phyloP scores from a whole-genome alignment of 2,797 vertebrate genomes.

The Neomorphus geoffroyi region DNA sequence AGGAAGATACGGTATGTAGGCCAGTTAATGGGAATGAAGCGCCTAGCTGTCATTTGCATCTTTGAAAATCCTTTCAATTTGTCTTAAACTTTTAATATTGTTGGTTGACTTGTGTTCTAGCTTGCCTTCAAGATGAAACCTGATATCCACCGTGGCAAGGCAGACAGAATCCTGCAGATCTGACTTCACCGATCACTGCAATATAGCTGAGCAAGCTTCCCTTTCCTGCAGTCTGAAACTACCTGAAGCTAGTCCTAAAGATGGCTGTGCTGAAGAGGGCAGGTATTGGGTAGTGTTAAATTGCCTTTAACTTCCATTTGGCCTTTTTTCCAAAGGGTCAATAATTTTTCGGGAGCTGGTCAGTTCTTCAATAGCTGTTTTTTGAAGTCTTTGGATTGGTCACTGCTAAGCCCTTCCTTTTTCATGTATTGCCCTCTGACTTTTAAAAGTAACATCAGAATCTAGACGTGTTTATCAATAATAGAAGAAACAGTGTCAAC shows the following conservation, averaged over 20 bases:
- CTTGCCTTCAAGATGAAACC: constrained; percentile 31
- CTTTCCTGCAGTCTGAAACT: neutral
- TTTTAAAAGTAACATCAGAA: neutral
- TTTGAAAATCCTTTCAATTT: neutral
- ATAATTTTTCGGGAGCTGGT: neutral
- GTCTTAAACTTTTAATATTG: constrained; percentile 18
- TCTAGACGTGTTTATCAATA: neutral
- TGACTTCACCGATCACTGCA: neutral
- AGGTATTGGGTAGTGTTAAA: neutral
- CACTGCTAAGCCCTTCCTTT: neutral
- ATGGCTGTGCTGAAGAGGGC: neutral
- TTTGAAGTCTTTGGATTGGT: neutral
- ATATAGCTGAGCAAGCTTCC: neutral
- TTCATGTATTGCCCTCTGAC: neutral
- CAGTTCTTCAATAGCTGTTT: neutral
- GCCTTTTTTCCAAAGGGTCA: neutral
- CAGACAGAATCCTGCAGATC: constrained; percentile 14
- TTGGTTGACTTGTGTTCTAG: constrained; percentile 35
- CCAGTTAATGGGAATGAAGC: neutral
- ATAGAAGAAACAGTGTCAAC: neutral
- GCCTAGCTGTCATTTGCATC: neutral
- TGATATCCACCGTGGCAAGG: neutral
- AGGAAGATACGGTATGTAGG: neutral
- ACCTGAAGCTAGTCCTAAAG: neutral
- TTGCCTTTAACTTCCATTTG: neutral